Base-by-base conservation (phyloP, 2,888 invertebrate species). In the Brenthis ino region DNA sequence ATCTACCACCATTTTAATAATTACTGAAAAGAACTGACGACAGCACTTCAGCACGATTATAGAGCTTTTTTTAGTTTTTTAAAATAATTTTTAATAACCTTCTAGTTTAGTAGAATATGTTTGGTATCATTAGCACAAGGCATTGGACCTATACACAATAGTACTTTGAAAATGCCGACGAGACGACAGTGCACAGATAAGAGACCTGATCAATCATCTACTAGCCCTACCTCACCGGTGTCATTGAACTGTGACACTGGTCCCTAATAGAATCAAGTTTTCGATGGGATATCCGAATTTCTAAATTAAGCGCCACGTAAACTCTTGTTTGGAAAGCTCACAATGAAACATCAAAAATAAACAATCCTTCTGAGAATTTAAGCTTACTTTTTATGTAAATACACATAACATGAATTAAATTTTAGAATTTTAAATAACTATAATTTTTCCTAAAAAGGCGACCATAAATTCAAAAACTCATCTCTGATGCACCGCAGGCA, bases 141-240 rank as follows among this genome's bases (percentile, higher is more conserved):
- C 82, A 84, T 79, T 79, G 77, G 82, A 82, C 79, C 76, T 82
- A 80, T 77, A 86, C 86, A 92, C 91, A 91, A 89, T 91, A 84
- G 83, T 83, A 82, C 91, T 92, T 93, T 92, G 92, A 91, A 85
- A 82, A 82, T 77, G 89, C 91, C 93, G 91, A 85, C 84, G 87
- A 88, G 90, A 89, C 88, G 90, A 90, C 90, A 86, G 82, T 80
- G 83, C 80, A 79, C 81, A 91, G 93, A 92, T 92, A 92, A 91
- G 90, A 85, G 83, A 79, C 79, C 84, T 89, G 89, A 93, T 93
- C 93, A 91, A 93, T 93, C 93, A 93, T 90, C 84, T 82, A 79
- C 81, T 80, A 81, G 89, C 87, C 89, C 89, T 86, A 87, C 91
- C 91, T 87, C 89, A 85, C 88, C 86, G 87, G 86, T 82, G 91